phyloP scores from a whole-genome alignment of 2,797 vertebrate genomes.

The Sardinella longiceps region DNA sequence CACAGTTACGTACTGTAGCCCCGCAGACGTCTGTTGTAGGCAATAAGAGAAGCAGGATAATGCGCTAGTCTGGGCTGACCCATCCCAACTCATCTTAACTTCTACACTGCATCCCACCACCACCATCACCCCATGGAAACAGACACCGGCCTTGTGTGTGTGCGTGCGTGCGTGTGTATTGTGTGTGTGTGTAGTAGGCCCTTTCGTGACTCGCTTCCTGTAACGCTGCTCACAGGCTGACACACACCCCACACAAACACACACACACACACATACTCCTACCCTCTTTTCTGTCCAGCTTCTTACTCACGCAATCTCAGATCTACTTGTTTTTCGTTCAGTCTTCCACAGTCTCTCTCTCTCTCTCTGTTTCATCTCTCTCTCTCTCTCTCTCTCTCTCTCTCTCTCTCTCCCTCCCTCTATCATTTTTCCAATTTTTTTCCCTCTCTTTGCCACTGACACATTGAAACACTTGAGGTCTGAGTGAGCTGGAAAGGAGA shows the following conservation, averaged over 20 bases:
- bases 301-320: neutral
- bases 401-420: neutral
- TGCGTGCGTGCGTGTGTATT: constrained; percentile 1
- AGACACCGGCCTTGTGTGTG: neutral
- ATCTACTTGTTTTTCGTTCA: neutral
- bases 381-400: neutral
- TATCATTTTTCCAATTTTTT: neutral
- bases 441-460: neutral
- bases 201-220: neutral
- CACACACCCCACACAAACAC: neutral
- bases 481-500: neutral
- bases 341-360: neutral
- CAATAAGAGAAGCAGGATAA: neutral
- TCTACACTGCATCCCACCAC: neutral
- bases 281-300: neutral
- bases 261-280: neutral
- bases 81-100: neutral
- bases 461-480: neutral
- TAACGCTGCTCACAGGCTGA: neutral
- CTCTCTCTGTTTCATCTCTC: neutral
- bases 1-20: neutral
- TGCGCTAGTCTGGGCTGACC: neutral
- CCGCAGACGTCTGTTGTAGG: neutral
- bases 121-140: neutral
- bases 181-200: neutral